phyloP scores from a whole-genome alignment of 2,888 invertebrate genomes.

The Xestia ashworthii region DNA sequence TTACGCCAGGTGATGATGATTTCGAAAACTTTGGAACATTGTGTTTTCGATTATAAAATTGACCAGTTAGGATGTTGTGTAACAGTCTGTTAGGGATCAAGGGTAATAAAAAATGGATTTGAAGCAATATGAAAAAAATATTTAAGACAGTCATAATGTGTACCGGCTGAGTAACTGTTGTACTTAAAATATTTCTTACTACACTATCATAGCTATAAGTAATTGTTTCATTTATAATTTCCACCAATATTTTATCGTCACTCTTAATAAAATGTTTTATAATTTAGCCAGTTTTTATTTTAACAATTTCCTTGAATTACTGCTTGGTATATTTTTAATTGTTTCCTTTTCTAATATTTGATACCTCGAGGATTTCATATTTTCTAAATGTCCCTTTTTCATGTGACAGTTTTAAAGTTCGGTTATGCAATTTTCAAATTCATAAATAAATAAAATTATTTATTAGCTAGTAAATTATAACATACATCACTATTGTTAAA shows the following conservation, averaged over 20 bases:
- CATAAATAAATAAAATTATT: conserved; percentile 74
- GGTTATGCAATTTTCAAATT: conserved; percentile 60
- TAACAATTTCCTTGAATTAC: background rate
- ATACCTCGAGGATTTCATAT: conserved; percentile 19
- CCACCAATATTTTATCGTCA: conserved; percentile 75
- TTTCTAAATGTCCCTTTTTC: background rate
- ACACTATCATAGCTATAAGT: conserved; percentile 68
- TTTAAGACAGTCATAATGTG: conserved; percentile 80
- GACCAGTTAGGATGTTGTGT: background rate
- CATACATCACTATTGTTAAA: conserved; percentile 74
- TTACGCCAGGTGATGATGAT: background rate
- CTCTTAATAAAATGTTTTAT: conserved; percentile 74
- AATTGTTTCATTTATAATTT: conserved; percentile 73
- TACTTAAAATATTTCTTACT: conserved; percentile 82
- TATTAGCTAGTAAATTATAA: conserved; percentile 68
- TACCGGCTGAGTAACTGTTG: conserved; percentile 87
- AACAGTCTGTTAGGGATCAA: background rate
- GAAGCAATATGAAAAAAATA: conserved; percentile 87
- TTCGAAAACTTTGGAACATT: background rate
- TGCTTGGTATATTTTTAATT: conserved; percentile 2
- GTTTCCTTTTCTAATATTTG: background rate
- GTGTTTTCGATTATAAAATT: background rate
- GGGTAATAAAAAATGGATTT: conserved; percentile 61
- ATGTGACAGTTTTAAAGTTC: conserved; percentile 40
- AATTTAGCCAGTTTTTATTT: conserved; percentile 65